These are phyloP conservation scores for Alloplasta piceator DNA, from an alignment of 2,888 invertebrate species.

Conservation along the genomic window DNA sequence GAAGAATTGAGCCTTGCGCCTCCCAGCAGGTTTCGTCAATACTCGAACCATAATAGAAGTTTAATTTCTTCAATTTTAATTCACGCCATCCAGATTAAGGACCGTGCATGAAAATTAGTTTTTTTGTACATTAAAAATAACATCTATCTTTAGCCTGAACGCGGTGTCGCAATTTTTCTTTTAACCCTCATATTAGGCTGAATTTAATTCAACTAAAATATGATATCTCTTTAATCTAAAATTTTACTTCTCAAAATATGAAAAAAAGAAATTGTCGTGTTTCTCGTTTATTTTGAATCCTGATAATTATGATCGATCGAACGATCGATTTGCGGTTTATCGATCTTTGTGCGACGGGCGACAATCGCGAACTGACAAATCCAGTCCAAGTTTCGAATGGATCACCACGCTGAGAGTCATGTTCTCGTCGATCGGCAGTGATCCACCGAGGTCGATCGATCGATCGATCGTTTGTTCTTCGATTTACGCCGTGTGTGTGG, in stretches of 20 bases:
- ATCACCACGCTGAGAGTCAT: neutral
- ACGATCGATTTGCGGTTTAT: slow-evolving; percentile 5
- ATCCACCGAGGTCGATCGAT: slow-evolving; percentile 64
- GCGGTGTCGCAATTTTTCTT: too few species aligned
- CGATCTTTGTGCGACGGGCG: slow-evolving; percentile 33
- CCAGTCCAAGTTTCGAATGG: slow-evolving; percentile 17
- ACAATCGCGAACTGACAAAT: slow-evolving; percentile 46
- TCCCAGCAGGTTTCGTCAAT: neutral
- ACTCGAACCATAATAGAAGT: slow-evolving; percentile 21
- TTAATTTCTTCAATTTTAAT: neutral
- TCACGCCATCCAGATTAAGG: neutral
- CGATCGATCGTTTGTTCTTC: slow-evolving; percentile 48
- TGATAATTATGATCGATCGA: neutral
- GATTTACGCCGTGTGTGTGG: slow-evolving; percentile 19
- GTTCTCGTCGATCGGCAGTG: slow-evolving; percentile 34
- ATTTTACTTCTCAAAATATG: too few species aligned
- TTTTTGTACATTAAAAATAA: too few species aligned
- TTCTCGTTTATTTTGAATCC: too few species aligned
- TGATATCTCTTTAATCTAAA: too few species aligned
- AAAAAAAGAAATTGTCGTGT: too few species aligned
- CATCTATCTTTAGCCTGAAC: too few species aligned
- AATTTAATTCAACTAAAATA: too few species aligned
- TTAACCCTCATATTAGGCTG: too few species aligned
- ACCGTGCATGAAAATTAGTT: too few species aligned
- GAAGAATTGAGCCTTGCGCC: slow-evolving; percentile 10